A percentile compares a stretch with the other conserved stretches of the same genome.
Evolutionary conservation across 2,797 vertebrate species (phyloP).

Genomic region (Bovichtus variegatus): DNA sequence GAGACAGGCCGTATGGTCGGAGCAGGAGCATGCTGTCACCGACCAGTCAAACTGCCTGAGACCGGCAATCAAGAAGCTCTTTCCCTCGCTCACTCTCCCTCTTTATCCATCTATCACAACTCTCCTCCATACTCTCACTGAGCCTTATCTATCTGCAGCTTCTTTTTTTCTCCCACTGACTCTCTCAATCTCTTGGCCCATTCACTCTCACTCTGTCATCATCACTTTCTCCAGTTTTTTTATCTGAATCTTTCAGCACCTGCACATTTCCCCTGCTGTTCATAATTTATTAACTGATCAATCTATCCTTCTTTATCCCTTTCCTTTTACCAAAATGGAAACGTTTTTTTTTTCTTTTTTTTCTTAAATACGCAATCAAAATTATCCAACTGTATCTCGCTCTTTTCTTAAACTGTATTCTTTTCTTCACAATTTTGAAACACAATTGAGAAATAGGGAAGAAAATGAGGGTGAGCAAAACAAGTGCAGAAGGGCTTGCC

Average conservation of each 20-base stretch:
- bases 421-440: slow-evolving; percentile 10
- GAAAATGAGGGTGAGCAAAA: slow-evolving; percentile 34
- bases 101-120: slow-evolving; percentile 73
- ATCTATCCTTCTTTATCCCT: slow-evolving; percentile 24
- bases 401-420: slow-evolving; percentile 1
- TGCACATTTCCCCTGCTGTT: slow-evolving; percentile 35
- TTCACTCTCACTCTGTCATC: slow-evolving; percentile 56
- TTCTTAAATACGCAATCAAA: background rate
- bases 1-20: slow-evolving; percentile 88
- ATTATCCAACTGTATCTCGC: background rate
- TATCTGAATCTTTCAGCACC: slow-evolving; percentile 47
- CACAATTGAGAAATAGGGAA: background rate
- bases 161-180: slow-evolving; percentile 22
- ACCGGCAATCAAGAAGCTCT: slow-evolving; percentile 71
- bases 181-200: slow-evolving; percentile 50
- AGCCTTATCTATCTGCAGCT: slow-evolving; percentile 48
- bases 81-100: slow-evolving; percentile 59
- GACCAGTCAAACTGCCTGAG: slow-evolving; percentile 78
- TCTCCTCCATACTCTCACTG: slow-evolving; percentile 54
- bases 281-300: slow-evolving; percentile 49
- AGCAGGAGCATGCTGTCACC: slow-evolving; percentile 87
- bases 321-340: slow-evolving; percentile 23
- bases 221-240: slow-evolving; percentile 44
- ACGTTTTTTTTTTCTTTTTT: background rate
- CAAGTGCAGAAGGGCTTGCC: slow-evolving; percentile 16